Evolutionary conservation across 2,888 invertebrate genomes (phyloP), one percentile per base, ranked within the genome.

Genomic region (Polydrusus cervinus): DNA sequence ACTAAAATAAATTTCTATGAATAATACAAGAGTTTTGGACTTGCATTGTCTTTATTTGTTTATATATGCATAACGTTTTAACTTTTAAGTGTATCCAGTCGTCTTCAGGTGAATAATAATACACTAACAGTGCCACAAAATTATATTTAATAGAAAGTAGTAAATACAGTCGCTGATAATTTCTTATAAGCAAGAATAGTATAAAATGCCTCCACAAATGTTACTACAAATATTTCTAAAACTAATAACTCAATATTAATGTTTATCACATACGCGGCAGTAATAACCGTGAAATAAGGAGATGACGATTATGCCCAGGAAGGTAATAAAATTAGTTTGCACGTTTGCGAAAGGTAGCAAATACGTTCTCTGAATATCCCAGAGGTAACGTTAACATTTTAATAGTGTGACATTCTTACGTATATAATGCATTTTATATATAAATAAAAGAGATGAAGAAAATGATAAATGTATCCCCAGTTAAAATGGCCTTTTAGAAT

Each of bases 321-420:
- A 51, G 16, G 51, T 51, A 51, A 51, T 51, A 51, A 51, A 51
- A 51, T 51, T 51, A 51, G 20, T 51, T 51, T 20, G 20, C 51
- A 51, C 51, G 20, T 51, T 20, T 51, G 51, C 51, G 51, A 51
- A 51, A 51, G 51, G 10, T 51, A 47, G 16, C 16, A 45, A 49
- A 51, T 51, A 51, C 51, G 51, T 20, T 51, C 6, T 8, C 10
- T 2, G 18, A 51, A 51, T 20, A 51, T 51, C 51, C 51, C 51
- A 7, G 6, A 20, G 20, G 51, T 11, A 51, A 18, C 51, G 13
- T 51, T 51, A 51, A 51, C 18, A 51, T 51, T 51, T 20, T 51
- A 49, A 51, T 51, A 51, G 51, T 51, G 13, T 51, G 20, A 51
- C 51, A 51, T 51, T 51, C 51, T 51, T 51, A 49, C 47, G n/a